Evolutionary conservation across 2,113 vertebrate species (phyloP).

Genomic region (Boleophthalmus pectinirostris): DNA sequence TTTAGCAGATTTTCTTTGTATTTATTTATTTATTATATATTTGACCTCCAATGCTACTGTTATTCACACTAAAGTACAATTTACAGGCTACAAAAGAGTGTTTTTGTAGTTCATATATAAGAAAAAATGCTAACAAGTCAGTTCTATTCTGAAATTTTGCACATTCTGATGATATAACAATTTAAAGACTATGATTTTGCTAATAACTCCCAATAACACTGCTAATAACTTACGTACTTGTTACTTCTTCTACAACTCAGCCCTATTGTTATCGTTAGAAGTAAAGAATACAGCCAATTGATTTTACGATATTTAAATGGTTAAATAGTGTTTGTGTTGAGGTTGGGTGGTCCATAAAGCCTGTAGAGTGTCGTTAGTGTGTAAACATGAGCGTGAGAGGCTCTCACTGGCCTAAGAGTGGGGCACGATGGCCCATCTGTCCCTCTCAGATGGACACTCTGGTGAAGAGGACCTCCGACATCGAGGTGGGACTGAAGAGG

Average conservation of each 20-base stretch:
- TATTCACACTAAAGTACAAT: no score
- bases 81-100: no score
- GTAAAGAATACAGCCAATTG: not conserved
- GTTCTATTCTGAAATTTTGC: no score
- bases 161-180: no score
- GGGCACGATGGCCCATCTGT: conserved; percentile 32
- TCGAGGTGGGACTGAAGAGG: conserved; percentile 78
- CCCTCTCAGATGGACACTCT: conserved; percentile 72
- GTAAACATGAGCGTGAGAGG: conserved; percentile 8
- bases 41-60: no score
- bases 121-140: no score
- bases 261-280: not conserved
- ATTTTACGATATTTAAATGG: not conserved
- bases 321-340: not conserved
- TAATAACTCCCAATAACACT: no score
- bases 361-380: not conserved
- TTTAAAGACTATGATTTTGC: no score
- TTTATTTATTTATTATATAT: no score
- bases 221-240: no score
- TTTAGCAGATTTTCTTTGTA: no score
- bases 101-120: no score
- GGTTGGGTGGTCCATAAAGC: not conserved
- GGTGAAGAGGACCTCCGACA: conserved; percentile 75
- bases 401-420: not conserved
- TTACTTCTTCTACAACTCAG: not conserved